Base-by-base conservation (phyloP, 2,113 vertebrate genomes). In the Caloenas nicobarica region DNA sequence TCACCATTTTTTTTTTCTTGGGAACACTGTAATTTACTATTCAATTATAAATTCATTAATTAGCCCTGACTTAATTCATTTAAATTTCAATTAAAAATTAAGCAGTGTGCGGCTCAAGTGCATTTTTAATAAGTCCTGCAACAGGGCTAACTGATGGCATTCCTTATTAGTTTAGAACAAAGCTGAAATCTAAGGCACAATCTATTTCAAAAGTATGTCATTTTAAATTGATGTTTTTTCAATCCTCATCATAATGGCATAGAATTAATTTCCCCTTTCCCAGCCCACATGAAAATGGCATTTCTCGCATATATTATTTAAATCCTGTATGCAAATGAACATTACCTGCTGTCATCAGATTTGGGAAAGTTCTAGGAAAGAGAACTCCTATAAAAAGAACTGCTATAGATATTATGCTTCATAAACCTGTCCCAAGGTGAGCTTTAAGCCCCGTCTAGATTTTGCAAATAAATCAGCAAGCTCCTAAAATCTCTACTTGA, bases 21-120 rank as follows among this genome's bases (percentile, higher is more conserved):
- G 94, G 93, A 97, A 85, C 91, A 36, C 94, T 97, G 74, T 81
- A 95, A 96, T 98, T 98, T 96, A 97, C 91, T 96, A 97, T 96
- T 97, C 89, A 96, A 96, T 96, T 97, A 97, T 97, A 97, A 96
- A 96, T 92, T 89, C 80, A 95, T 97, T 96, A 97, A 98, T 98
- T 98, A 97, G 95, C 83, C 93, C 97, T 93, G 97, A 96, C 86
- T 98, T 97, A 98, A 98, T 97, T 97, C 97, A 96, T 98, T 95
- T 93, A 95, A 94, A 95, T 97, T 97, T 97, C 97, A 97, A 96
- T 97, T 98, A 98, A 97, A 98, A 95, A 95, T 97, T 91, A 97
- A 97, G 89, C 87, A 76, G 58, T 92, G 88, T 95, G 81, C 11
- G 2, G 80, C 96, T 96, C 86, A 95, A 96, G 96, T 95, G 94